Base-by-base conservation (phyloP, 2,797 vertebrate species). In the Silurus lanzhouensis region DNA sequence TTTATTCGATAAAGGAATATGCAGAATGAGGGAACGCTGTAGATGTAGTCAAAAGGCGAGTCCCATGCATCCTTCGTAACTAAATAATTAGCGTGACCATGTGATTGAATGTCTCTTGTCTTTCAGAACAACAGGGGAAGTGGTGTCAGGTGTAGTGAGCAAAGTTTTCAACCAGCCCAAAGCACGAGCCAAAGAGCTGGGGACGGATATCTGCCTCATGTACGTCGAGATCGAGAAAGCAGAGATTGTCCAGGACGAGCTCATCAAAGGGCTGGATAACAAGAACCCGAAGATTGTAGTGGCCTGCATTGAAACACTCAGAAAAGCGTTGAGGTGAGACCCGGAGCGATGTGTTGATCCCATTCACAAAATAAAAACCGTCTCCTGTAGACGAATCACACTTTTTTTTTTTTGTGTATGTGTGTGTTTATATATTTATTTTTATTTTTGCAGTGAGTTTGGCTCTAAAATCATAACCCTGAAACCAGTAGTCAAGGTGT, bases 131-230 rank as follows among this genome's bases (percentile, higher is more conserved):
- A 94, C 96, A 0, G 98, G 97, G 44, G 98, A 99, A 92, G 98
- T 98, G 88, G 97, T 98, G 0, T 98, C 97, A 0, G 98, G 97
- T 57, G 97, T 99, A 86, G 97, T 99, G 90, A 96, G 96, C 92
- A 99, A 99, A 94, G 98, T 99, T 27, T 99, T 99, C 93, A 99
- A 99, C 93, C 98, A 99, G 88, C 98, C 98, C n/a, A 99, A 99
- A 94, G 97, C 96, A 27, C 96, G 95, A 91, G 98, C 98, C 52
- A 99, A 99, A 91, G 98, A 99, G 85, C 93, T 99, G 46, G 98
- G 98, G 55, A 78, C 90, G 6, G 97, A 99, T 85, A 99, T 99
- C 91, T 99, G 98, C 90, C 91, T 99, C 64, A 98, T 96, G 96
- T 99, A 98, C 89, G 93, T 99, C 72, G 98, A 99, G 93, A 98